Evolutionary conservation across 2,888 invertebrate genomes (phyloP).

Genomic region (Lepidocyrtoides sp.): DNA sequence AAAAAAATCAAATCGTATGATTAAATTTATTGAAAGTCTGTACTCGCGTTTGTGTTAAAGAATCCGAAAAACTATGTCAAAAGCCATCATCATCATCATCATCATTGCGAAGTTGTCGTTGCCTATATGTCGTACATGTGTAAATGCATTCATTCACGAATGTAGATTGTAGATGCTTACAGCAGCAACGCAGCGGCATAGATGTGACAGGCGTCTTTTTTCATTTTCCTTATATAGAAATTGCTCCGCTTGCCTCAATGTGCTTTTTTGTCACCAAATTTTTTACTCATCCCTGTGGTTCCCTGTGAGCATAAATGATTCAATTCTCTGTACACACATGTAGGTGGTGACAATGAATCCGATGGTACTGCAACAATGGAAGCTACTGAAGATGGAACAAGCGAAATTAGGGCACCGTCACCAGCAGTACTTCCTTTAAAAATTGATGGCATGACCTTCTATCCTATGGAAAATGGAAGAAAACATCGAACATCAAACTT

Average conservation of each 20-base stretch:
- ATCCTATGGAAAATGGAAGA: constrained; percentile 90
- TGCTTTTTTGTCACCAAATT: constrained; percentile 34
- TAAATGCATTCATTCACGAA: neutral
- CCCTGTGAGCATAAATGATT: constrained; percentile 13
- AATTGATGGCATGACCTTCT: constrained; percentile 88
- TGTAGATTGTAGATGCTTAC: too few relatives aligned
- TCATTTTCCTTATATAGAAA: neutral
- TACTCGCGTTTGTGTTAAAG: neutral
- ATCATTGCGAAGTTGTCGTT: too few relatives aligned
- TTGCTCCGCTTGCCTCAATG: constrained; percentile 9
- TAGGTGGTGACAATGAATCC: constrained; percentile 36
- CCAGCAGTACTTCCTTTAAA: constrained; percentile 70
- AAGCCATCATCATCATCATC: neutral
- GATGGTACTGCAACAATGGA: neutral
- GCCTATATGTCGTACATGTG: constrained; percentile 3
- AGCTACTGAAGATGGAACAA: neutral
- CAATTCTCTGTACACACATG: constrained; percentile 47
- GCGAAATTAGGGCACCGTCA: constrained; percentile 21
- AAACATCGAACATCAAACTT: constrained; percentile 91
- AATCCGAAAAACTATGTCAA: constrained; percentile 31
- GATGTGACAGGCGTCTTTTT: constrained; percentile 18
- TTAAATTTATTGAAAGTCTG: constrained; percentile 59
- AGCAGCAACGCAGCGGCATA: too few relatives aligned
- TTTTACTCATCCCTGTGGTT: neutral
- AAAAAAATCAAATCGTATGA: constrained; percentile 47